Evolutionary conservation across 2,888 invertebrate genomes (phyloP), one percentile per base, ranked within the genome.

Genomic region (Panopea generosa): DNA sequence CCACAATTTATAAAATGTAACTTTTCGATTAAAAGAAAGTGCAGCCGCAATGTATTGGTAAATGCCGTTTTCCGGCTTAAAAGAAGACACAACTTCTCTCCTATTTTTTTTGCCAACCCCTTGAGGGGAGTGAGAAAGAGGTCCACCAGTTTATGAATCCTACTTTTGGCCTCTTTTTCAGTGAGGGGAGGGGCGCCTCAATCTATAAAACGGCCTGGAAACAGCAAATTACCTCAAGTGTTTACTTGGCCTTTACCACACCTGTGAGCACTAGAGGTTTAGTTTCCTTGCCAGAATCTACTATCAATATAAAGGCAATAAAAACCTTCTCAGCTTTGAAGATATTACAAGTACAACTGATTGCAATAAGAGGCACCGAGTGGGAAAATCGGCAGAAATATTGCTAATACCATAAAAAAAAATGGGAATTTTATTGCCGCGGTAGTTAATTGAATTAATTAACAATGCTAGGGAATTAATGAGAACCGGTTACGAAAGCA

Each of bases 241-340:
- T 33, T 33, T 33, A 11, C 11, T 33, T 33, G 33, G 33, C 33
- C 47, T 47, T 20, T 20, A 18, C 50, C 18, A 50, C 50, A 50
- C 50, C 50, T 50, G 50, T 50, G 50, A 50, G 50, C 22, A 50
- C 50, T 50, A 50, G 50, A 50, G 50, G 11, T 50, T 24, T 9
- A 50, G 22, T 20, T 18, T 9, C 50, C 50, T 22, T 50, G 50
- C 50, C 50, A 50, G 50, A 20, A 20, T 11, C 50, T 50, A 18
- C 50, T 50, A 50, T 50, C 50, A 50, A 50, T 50, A 50, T 18
- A 50, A 20, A 50, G 50, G 50, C 50, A 50, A 50, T 50, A 50
- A 50, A 33, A 50, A 50, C 50, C 50, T 50, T 50, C 50, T 14
- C 50, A 20, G 50, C 50, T 50, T 50, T 50, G 50, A 50, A 50